Conservation (phyloP, 1,140 invertebrate genomes). For the Zaprionus vittiger region DNA sequence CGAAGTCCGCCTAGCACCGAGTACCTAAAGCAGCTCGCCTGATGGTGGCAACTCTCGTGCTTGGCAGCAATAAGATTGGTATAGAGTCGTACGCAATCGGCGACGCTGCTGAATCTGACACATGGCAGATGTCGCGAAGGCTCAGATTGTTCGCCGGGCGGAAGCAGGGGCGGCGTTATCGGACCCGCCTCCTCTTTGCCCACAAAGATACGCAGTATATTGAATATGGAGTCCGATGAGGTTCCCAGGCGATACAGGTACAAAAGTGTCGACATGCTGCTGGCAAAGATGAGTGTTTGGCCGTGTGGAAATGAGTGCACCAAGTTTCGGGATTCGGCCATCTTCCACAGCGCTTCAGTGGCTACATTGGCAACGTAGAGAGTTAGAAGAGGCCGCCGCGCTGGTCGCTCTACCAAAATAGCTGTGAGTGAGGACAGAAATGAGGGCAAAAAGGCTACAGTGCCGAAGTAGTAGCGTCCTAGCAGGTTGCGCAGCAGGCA, state of each 20-base stretch:
- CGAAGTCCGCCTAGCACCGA: conserved; percentile 85
- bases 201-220: conserved; percentile 88
- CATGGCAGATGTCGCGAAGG: conserved; percentile 49
- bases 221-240: conserved; percentile 87
- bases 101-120: conserved; percentile 56
- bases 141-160: conserved; percentile 41
- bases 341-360: conserved; percentile 91
- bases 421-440: conserved; percentile 89
- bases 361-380: conserved; percentile 93
- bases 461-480: conserved; percentile 89
- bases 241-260: conserved; percentile 86
- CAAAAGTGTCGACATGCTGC: conserved; percentile 86
- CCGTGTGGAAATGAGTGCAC: conserved; percentile 87
- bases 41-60: conserved; percentile 87
- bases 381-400: conserved; percentile 88
- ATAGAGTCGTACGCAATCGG: conserved; percentile 69
- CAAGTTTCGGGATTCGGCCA: conserved; percentile 88
- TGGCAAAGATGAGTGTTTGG: conserved; percentile 88
- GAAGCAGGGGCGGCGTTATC: conserved; percentile 9
- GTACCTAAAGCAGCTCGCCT: conserved; percentile 87
- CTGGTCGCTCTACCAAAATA: conserved; percentile 91
- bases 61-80: conserved; percentile 77
- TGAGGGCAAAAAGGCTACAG: conserved; percentile 89
- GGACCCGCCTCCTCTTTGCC: conserved; percentile 87
- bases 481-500: conserved; percentile 88